A percentile compares a stretch with the other conserved stretches of the same genome.
These are phyloP conservation scores for Acanthaster planci DNA, from an alignment of 35 echinoderm and acorn worm species.

Conservation along the genomic window DNA sequence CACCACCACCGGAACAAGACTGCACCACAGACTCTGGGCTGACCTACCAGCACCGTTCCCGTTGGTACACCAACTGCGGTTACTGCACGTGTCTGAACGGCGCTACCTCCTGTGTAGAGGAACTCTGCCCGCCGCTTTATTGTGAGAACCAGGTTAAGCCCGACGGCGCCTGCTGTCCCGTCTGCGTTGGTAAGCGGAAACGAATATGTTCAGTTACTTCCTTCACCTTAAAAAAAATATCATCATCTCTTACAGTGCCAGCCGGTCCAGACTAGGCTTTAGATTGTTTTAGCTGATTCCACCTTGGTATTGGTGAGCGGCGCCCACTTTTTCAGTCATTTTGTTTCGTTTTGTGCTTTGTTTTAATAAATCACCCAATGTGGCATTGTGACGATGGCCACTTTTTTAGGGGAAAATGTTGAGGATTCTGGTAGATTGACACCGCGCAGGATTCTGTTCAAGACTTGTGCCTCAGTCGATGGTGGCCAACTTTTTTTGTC, in stretches of 20 bases:
- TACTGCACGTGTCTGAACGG: background rate
- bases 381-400: too few relatives aligned
- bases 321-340: too few relatives aligned
- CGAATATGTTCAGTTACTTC: background rate
- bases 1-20: background rate
- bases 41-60: background rate
- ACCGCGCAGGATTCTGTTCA: too few relatives aligned
- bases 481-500: too few relatives aligned
- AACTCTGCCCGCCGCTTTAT: background rate
- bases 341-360: too few relatives aligned
- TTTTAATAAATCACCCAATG: too few relatives aligned
- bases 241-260: background rate
- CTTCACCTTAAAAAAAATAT: background rate
- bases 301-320: too few relatives aligned
- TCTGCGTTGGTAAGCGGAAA: slow-evolving; percentile 13
- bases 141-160: background rate
- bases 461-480: too few relatives aligned
- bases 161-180: background rate
- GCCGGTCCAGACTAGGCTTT: too few relatives aligned
- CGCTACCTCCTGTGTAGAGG: background rate
- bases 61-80: background rate
- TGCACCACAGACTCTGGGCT: background rate
- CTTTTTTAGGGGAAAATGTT: too few relatives aligned
- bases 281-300: too few relatives aligned
- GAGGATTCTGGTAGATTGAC: too few relatives aligned